A percentile compares a stretch with the other conserved stretches of the same genome.
Evolutionary conservation across 2,888 invertebrate genomes (phyloP).

Genomic region (Caenorhabditis parvicauda): DNA sequence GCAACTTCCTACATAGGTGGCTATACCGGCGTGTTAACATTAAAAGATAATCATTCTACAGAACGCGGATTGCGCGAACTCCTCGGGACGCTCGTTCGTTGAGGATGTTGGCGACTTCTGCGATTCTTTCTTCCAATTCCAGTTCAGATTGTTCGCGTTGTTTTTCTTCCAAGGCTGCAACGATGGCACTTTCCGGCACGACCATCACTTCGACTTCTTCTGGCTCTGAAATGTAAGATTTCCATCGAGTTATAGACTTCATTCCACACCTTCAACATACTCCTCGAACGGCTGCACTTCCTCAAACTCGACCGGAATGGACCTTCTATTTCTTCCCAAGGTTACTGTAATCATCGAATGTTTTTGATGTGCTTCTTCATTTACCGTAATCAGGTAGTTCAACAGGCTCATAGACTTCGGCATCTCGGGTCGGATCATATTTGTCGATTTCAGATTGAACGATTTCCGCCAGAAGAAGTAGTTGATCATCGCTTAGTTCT

Average conservation of each 20-base stretch:
- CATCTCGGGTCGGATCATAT: slow-evolving; percentile 18
- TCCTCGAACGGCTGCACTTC: too few relatives aligned
- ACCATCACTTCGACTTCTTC: too few relatives aligned
- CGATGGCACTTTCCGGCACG: slow-evolving; percentile 26
- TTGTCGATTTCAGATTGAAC: slow-evolving; percentile 35
- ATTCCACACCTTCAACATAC: too few relatives aligned
- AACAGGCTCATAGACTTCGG: slow-evolving; percentile 33
- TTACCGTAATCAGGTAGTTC: slow-evolving; percentile 32
- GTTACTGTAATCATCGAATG: slow-evolving; percentile 6
- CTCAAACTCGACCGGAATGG: slow-evolving; percentile 13
- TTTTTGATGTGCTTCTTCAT: background rate
- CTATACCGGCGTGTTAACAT: too few relatives aligned
- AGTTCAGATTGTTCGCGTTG: slow-evolving; percentile 28
- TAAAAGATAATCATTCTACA: too few relatives aligned
- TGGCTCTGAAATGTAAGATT: slow-evolving; percentile 29
- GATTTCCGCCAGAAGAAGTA: slow-evolving; percentile 33
- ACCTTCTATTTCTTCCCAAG: slow-evolving; percentile 23
- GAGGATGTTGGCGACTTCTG: slow-evolving; percentile 45
- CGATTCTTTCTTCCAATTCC: slow-evolving; percentile 39
- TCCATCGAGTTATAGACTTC: too few relatives aligned
- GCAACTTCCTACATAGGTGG: too few relatives aligned
- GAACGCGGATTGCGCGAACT: too few relatives aligned
- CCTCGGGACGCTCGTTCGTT: slow-evolving; percentile 41
- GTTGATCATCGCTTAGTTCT: slow-evolving; percentile 34
- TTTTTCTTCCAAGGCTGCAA: slow-evolving; percentile 19